Evolutionary conservation across 2,888 invertebrate genomes (phyloP).

Genomic region (Charanyca ferruginea): DNA sequence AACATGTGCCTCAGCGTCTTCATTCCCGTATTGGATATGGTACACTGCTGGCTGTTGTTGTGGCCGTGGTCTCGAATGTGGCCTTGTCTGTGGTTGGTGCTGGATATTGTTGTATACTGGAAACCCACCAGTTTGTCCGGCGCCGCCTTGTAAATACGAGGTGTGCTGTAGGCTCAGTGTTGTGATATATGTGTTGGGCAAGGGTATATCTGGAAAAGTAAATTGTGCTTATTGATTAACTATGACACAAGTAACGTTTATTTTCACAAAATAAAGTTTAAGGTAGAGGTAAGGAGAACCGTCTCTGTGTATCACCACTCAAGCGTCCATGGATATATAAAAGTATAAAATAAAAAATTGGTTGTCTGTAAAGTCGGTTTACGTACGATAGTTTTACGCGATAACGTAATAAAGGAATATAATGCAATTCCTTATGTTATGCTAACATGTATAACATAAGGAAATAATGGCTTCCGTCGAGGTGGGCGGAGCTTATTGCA

Average conservation of each 20-base stretch:
- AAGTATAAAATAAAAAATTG: too few species aligned
- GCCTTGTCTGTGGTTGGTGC: slow-evolving; percentile 36
- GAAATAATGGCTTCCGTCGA: too few species aligned
- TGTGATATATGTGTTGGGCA: slow-evolving; percentile 80
- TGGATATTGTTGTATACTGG: slow-evolving; percentile 49
- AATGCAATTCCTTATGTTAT: too few species aligned
- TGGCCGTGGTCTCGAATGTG: slow-evolving; percentile 26
- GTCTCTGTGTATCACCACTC: too few species aligned
- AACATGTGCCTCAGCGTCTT: slow-evolving; percentile 64
- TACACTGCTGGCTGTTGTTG: slow-evolving; percentile 46
- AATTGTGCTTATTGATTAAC: neutral
- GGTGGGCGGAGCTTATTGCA: too few species aligned
- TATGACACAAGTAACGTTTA: neutral
- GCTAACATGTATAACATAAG: too few species aligned
- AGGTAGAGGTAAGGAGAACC: too few species aligned
- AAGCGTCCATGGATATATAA: too few species aligned
- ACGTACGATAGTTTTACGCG: too few species aligned
- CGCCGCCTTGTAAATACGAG: slow-evolving; percentile 75
- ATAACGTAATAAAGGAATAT: too few species aligned
- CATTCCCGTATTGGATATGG: slow-evolving; percentile 59
- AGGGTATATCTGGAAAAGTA: slow-evolving; percentile 72
- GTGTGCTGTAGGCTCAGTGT: slow-evolving; percentile 88
- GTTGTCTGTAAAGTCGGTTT: too few species aligned
- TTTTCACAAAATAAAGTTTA: neutral
- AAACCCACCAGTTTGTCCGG: slow-evolving; percentile 2